Conservation (phyloP, 2,113 vertebrate species). For the Grantiella picta region DNA sequence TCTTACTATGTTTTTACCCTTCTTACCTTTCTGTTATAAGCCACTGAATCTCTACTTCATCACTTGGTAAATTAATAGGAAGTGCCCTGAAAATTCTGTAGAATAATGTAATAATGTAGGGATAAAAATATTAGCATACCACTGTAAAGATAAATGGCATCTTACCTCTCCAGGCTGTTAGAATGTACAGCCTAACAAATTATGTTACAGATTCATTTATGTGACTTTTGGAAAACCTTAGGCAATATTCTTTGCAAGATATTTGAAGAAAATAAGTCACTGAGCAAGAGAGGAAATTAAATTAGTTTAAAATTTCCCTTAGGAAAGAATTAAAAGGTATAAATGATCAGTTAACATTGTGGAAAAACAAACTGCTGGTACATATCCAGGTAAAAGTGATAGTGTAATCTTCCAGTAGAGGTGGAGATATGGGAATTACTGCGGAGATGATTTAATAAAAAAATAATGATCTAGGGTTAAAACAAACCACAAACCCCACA, state of each 20-base stretch:
- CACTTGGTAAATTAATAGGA: background rate
- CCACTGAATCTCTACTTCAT: background rate
- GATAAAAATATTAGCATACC: background rate
- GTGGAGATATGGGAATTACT: background rate
- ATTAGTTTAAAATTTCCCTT: background rate
- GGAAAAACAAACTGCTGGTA: background rate
- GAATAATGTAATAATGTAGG: background rate
- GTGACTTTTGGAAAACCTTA: background rate
- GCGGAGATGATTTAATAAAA: background rate
- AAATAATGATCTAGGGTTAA: background rate
- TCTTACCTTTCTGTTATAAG: background rate
- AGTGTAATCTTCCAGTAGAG: background rate
- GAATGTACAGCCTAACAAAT: background rate
- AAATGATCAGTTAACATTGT: background rate
- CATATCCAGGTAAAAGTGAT: background rate
- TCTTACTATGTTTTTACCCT: background rate
- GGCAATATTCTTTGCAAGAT: background rate
- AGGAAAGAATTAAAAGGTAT: background rate
- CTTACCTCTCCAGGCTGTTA: background rate
- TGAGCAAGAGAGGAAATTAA: background rate
- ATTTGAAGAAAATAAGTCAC: background rate
- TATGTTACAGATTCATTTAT: background rate
- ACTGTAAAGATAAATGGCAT: background rate
- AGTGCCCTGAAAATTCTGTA: background rate
- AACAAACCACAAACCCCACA: background rate